Evolutionary conservation across 2,888 invertebrate genomes (phyloP), one percentile per base, ranked within the genome.

Genomic region (Dusona sp.): DNA sequence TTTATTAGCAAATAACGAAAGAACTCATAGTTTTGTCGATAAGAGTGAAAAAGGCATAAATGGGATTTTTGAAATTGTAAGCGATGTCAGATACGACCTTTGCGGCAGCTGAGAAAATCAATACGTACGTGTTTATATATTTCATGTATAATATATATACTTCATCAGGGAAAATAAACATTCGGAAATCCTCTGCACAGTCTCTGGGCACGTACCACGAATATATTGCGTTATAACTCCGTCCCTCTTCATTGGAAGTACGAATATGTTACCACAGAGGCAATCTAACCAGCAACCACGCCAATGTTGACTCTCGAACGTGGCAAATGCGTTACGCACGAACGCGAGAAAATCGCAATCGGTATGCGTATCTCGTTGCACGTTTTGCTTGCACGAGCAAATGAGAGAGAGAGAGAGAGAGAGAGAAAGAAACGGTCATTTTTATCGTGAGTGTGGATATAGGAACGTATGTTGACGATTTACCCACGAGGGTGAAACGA

Each of bases 291-390:
- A 42, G 42, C 70, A 68, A 36, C 68, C 57, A 86, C 77, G 83
- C 79, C 80, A 72, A 83, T 86, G 73, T 65, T 54, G 73, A 81
- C 77, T 75, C 54, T 45, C 72, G 64, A 42, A 25, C 73, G 80
- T 38, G 70, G 57, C 16, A 48, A 72, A 72, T 42, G 61, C 64
- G 74, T 75, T 75, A 70, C 75, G 79, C 48, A 65, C 74, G 70
- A 29, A 77, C 48, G 36, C 19, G 36, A 73, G 22, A 81, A 77
- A 67, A 80, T 72, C 42, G 64, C 65, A 73, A 64, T 88, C 88
- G 89, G 90, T 90, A 91, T 90, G 54, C 64, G 70, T 54, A 85
- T 68, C 83, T 70, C 78, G 70, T 82, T 38, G 29, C 51, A 33
- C 29, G 9, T 19, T 38, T 6, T 74, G 61, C 38, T 57, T 57